A percentile compares a stretch with the other conserved stretches of the same genome.
These are phyloP conservation scores for Pelvicachromis taeniatus DNA, from an alignment of 2,113 vertebrate genomes.

Conservation along the genomic window DNA sequence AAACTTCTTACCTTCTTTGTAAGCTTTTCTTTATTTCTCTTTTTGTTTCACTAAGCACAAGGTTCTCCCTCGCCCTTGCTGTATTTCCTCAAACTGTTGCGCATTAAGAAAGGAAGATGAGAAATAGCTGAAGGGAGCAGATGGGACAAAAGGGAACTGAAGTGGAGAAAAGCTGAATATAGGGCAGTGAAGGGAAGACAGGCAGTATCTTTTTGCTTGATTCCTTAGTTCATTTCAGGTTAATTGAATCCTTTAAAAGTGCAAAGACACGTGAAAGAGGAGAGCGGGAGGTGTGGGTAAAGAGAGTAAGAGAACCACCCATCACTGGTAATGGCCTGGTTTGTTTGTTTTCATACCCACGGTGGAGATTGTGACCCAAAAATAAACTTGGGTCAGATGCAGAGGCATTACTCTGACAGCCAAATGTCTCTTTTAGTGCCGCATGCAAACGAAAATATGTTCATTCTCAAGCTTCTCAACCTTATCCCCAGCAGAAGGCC, in stretches of 20 bases:
- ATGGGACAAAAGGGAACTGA: background rate
- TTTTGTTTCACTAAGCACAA: background rate
- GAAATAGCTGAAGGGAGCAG: background rate
- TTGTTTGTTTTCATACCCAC: conserved; percentile 63
- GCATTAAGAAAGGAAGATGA: background rate
- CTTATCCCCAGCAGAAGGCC: background rate
- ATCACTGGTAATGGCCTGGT: conserved; percentile 46
- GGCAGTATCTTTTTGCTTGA: conserved; percentile 25
- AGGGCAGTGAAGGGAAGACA: conserved; percentile 17
- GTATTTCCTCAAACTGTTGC: background rate
- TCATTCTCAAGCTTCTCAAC: background rate
- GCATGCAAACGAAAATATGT: conserved; percentile 15
- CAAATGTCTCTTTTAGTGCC: background rate
- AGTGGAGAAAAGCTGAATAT: conserved; percentile 28
- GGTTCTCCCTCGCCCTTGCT: background rate
- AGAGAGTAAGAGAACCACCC: conserved; percentile 12
- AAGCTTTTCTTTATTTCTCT: background rate
- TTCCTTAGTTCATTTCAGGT: conserved; percentile 51
- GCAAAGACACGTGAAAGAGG: conserved; percentile 50
- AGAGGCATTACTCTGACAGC: conserved; percentile 26
- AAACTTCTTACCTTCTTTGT: background rate
- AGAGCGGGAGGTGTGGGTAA: conserved; percentile 5
- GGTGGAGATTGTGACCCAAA: conserved; percentile 50
- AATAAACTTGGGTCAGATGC: conserved; percentile 37
- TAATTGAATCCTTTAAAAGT: conserved; percentile 63